These are phyloP conservation scores for Ennomos fuscantarius DNA, from an alignment of 2,888 invertebrate species.

Conservation along the genomic window DNA sequence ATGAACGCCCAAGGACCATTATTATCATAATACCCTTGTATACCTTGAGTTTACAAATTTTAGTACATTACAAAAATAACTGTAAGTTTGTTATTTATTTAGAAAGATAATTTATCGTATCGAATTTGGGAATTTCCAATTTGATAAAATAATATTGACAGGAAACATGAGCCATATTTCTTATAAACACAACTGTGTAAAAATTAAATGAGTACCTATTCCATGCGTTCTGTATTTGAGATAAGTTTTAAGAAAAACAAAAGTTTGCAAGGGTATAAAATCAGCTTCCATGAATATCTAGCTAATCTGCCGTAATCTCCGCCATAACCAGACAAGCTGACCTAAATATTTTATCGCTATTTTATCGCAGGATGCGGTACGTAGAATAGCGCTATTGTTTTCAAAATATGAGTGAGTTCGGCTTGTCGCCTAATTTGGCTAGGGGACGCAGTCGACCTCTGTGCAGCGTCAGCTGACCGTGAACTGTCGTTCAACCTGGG, in stretches of 20 bases:
- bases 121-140: too few relatives aligned
- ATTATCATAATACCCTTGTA: too few relatives aligned
- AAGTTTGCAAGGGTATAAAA: conserved; percentile 5
- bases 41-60: too few relatives aligned
- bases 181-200: too few relatives aligned
- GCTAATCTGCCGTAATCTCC: conserved; percentile 14
- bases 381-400: conserved; percentile 32
- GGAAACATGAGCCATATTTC: too few relatives aligned
- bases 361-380: conserved; percentile 40
- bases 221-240: background rate
- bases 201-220: too few relatives aligned
- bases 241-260: background rate
- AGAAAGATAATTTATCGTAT: too few relatives aligned
- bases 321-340: conserved; percentile 19
- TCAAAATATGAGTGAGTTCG: conserved; percentile 37
- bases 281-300: conserved; percentile 5
- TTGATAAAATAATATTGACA: too few relatives aligned
- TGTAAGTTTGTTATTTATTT: too few relatives aligned
- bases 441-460: conserved; percentile 35
- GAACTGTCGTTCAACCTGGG: conserved; percentile 42
- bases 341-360: conserved; percentile 33
- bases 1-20: too few relatives aligned
- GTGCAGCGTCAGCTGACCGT: conserved; percentile 37
- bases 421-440: conserved; percentile 32
- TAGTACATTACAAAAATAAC: too few relatives aligned